These are phyloP conservation scores for Sebastes itinus DNA, from an alignment of 2,797 vertebrate genomes.

Conservation along the genomic window DNA sequence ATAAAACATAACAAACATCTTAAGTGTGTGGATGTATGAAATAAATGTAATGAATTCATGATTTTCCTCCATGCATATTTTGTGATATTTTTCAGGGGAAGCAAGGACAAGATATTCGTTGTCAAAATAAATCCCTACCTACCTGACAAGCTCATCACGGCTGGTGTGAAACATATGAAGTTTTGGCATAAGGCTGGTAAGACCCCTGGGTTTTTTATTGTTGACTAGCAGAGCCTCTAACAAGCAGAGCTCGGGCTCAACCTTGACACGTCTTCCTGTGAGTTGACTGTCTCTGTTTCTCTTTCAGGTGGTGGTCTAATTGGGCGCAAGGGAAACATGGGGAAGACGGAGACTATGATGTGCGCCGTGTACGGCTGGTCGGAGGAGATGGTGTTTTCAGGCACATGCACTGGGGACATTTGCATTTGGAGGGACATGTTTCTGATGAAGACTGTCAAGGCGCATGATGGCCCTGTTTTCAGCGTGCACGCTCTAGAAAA, in stretches of 20 bases:
- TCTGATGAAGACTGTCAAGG: slow-evolving; percentile 97
- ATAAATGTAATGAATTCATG: not conserved
- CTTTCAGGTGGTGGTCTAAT: slow-evolving; percentile 92
- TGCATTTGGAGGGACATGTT: slow-evolving; percentile 98
- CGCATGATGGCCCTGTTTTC: slow-evolving; percentile 97
- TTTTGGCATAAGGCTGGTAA: slow-evolving; percentile 98
- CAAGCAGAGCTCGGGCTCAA: slow-evolving; percentile 30
- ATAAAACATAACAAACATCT: not conserved
- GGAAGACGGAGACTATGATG: slow-evolving; percentile 97
- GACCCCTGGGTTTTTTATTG: not conserved
- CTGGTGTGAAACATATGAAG: slow-evolving; percentile 97
- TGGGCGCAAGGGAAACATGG: slow-evolving; percentile 93
- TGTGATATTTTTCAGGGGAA: slow-evolving; percentile 87
- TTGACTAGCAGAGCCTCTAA: slow-evolving; percentile 34
- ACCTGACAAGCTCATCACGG: slow-evolving; percentile 97
- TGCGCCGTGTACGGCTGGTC: slow-evolving; percentile 97
- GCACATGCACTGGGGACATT: slow-evolving; percentile 95
- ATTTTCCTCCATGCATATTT: not conserved
- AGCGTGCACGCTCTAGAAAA: slow-evolving; percentile 98
- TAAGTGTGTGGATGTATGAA: not conserved
- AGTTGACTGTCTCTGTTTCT: slow-evolving; percentile 26
- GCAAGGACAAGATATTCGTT: slow-evolving; percentile 99
- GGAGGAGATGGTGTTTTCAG: slow-evolving; percentile 97
- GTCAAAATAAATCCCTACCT: slow-evolving; percentile 97
- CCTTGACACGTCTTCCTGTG: slow-evolving; percentile 20